These are phyloP conservation scores for Cyphomyrus discorhynchus DNA, from an alignment of 2,113 vertebrate genomes.

Conservation along the genomic window DNA sequence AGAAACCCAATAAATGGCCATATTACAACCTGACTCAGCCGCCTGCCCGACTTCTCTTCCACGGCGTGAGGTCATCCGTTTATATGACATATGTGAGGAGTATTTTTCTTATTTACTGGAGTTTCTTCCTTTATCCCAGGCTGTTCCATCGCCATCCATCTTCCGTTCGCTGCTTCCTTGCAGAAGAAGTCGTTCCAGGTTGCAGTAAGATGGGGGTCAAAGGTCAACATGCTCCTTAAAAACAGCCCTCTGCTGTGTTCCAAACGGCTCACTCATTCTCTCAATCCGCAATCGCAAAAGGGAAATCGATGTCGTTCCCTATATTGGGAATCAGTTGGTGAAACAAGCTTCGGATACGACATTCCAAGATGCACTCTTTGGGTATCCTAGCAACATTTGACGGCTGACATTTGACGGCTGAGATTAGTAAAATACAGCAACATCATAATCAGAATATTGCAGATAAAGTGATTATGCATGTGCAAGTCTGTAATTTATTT, in stretches of 20 bases:
- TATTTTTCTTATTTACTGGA: background rate
- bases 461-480: background rate
- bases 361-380: background rate
- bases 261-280: background rate
- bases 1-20: background rate
- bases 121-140: background rate
- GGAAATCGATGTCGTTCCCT: background rate
- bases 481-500: background rate
- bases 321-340: background rate
- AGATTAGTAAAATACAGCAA: background rate
- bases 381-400: background rate
- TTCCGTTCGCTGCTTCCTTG: background rate
- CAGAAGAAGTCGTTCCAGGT: background rate
- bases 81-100: background rate
- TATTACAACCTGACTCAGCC: background rate
- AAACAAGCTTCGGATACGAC: background rate
- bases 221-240: background rate
- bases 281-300: background rate
- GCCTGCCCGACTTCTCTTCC: background rate
- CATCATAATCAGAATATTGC: background rate
- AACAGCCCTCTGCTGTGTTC: background rate
- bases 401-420: background rate
- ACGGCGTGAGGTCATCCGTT: background rate
- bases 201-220: background rate
- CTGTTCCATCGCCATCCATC: background rate